phyloP scores from a whole-genome alignment of 1,140 invertebrate genomes.

The Trachymyrmex cornetzi region DNA sequence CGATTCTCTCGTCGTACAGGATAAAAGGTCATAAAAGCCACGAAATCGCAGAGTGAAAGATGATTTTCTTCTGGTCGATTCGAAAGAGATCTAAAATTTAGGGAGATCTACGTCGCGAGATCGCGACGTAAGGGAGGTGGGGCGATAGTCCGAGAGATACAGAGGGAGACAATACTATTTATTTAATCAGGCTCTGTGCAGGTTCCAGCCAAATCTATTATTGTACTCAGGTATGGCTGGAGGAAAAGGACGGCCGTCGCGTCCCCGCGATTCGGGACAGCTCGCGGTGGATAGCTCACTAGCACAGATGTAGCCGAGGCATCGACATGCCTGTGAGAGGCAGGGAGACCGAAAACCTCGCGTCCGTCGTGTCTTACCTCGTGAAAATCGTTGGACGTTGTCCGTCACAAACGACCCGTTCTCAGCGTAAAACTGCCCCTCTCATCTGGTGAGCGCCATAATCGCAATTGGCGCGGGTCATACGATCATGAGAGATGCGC shows the following conservation, averaged over 20 bases:
- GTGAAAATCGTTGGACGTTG: conserved; percentile 24
- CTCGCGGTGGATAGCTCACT: not conserved
- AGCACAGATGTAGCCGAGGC: not conserved
- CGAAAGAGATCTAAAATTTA: not conserved
- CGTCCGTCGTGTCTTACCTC: conserved; percentile 50
- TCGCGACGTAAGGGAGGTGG: conserved; percentile 41
- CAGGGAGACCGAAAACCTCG: not conserved
- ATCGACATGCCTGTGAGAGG: not conserved
- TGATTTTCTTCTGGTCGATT: not conserved
- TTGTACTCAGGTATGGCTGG: conserved; percentile 85
- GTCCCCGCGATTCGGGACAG: conserved; percentile 27
- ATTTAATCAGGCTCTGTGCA: conserved; percentile 85
- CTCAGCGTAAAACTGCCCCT: conserved; percentile 65
- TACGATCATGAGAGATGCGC: conserved; percentile 7
- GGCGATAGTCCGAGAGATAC: conserved; percentile 72
- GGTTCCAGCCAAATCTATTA: conserved; percentile 88
- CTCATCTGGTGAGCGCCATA: conserved; percentile 70
- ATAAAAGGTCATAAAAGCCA: conserved; percentile 63
- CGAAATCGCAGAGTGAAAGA: conserved; percentile 29
- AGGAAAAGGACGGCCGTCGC: conserved; percentile 78
- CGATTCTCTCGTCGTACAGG: not conserved
- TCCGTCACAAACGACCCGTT: conserved; percentile 33
- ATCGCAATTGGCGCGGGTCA: conserved; percentile 59
- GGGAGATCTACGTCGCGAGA: conserved; percentile 12
- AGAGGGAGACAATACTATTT: conserved; percentile 84